Evolutionary conservation across 2,797 vertebrate species (phyloP), one percentile per base, ranked within the genome.

Genomic region (Streptopelia turtur): DNA sequence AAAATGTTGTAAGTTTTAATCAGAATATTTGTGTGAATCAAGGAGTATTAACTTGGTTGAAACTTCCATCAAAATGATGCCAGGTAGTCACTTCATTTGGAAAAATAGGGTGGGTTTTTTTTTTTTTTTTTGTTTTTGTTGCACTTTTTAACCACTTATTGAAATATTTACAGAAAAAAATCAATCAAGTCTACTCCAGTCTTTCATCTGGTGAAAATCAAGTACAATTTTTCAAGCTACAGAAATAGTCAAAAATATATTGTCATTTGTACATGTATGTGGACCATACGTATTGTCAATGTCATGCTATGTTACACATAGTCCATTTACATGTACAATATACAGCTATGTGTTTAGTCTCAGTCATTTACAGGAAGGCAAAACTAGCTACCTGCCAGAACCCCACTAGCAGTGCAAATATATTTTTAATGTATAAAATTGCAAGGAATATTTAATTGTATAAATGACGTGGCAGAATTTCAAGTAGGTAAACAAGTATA

Each of bases 101-200:
- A 89, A 86, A 80, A 86, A 57, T 3, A 5, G 6, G 6, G 1
- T 0, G 13, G n/a, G n/a, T n/a, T n/a, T n/a, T n/a, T n/a, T 13
- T 7, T 43, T 0, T 10, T 28, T 17, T 30, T 75, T 39, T 11
- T 30, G 6, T 16, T 74, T 31, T 71, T 68, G 16, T 16, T 28
- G 13, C 6, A 56, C 85, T 45, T 70, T 90, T 69, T 37, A 57
- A 66, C 7, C 47, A 43, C 18, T 87, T 78, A 27, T 41, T 61
- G 33, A 28, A 76, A 72, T 43, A 69, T 23, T 77, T 65, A 55
- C 28, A 69, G 35, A 89, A 65, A 9, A 94, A 75, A 78, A 60
- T 60, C 50, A 37, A 28, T 70, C 57, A 66, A 70, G 27, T 25
- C 24, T 68, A n/a, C 4, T 23, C 11, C 33, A 68, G 56, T 55